Conservation (phyloP, 2,888 invertebrate genomes). For the Spodoptera littoralis region DNA sequence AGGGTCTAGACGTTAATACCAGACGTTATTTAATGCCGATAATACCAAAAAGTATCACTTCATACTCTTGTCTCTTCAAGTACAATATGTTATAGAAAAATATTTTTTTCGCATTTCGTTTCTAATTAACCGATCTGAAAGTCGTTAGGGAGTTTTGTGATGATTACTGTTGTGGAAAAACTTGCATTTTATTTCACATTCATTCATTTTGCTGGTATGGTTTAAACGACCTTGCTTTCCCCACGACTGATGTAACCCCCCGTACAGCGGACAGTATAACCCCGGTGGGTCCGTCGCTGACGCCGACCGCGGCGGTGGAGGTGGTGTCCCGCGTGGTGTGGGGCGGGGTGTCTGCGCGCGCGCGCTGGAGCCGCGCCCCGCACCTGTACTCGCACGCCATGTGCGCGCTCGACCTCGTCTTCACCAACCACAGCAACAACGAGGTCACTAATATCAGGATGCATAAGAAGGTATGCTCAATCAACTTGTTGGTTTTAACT, state of each 20-base stretch:
- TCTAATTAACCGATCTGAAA: too few relatives aligned
- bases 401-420: conserved; percentile 94
- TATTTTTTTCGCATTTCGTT: too few relatives aligned
- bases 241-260: too few relatives aligned
- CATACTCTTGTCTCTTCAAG: too few relatives aligned
- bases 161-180: too few relatives aligned
- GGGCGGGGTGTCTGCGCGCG: conserved; percentile 90
- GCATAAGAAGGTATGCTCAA: conserved; percentile 90
- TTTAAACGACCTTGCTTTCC: too few relatives aligned
- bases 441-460: conserved; percentile 92
- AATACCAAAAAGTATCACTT: too few relatives aligned
- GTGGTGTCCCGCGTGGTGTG: conserved; percentile 92
- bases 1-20: neutral
- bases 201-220: too few relatives aligned
- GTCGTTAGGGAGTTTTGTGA: too few relatives aligned
- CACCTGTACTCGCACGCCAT: conserved; percentile 94
- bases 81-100: too few relatives aligned
- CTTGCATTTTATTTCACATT: too few relatives aligned
- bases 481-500: conserved; percentile 9
- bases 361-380: conserved; percentile 93
- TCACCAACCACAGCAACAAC: conserved; percentile 92
- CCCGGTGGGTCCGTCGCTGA: conserved; percentile 72
- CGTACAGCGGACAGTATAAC: conserved; percentile 79
- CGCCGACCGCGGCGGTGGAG: conserved; percentile 75
- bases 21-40: too few relatives aligned